These are phyloP conservation scores for Opisthograptis luteolata DNA, from an alignment of 2,888 invertebrate genomes.

Conservation along the genomic window DNA sequence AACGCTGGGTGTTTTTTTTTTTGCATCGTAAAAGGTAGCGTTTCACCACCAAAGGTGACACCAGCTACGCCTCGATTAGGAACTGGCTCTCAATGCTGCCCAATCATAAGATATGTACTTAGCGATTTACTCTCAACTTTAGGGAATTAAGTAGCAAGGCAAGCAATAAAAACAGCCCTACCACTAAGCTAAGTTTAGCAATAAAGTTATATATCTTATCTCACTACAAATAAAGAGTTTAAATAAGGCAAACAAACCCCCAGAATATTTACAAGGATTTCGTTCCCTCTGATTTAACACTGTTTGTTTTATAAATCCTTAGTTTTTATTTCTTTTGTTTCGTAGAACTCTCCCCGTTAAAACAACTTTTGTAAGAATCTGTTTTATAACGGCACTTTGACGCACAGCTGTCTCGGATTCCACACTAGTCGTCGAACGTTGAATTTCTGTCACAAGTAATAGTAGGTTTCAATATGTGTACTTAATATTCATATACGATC, in stretches of 20 bases:
- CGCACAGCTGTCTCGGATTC: conserved; percentile 42
- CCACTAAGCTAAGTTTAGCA: too few species aligned
- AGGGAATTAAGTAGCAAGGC: too few species aligned
- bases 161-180: too few species aligned
- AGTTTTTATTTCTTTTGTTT: conserved; percentile 25
- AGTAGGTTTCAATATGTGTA: conserved; percentile 10
- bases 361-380: conserved; percentile 26
- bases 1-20: too few species aligned
- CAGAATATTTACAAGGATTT: conserved; percentile 19
- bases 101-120: too few species aligned
- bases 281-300: conserved; percentile 18
- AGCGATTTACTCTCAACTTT: too few species aligned
- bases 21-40: too few species aligned
- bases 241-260: conserved; percentile 13
- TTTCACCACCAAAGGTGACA: too few species aligned
- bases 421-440: conserved; percentile 36
- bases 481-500: conserved; percentile 16
- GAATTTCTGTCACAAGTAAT: conserved; percentile 26
- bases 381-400: conserved; percentile 21
- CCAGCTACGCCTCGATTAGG: too few species aligned
- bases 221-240: neutral
- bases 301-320: conserved; percentile 22
- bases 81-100: too few species aligned
- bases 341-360: conserved; percentile 18
- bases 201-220: too few species aligned